Evolutionary conservation across 2,113 vertebrate genomes (phyloP).

Genomic region (Pholis gunnellus): DNA sequence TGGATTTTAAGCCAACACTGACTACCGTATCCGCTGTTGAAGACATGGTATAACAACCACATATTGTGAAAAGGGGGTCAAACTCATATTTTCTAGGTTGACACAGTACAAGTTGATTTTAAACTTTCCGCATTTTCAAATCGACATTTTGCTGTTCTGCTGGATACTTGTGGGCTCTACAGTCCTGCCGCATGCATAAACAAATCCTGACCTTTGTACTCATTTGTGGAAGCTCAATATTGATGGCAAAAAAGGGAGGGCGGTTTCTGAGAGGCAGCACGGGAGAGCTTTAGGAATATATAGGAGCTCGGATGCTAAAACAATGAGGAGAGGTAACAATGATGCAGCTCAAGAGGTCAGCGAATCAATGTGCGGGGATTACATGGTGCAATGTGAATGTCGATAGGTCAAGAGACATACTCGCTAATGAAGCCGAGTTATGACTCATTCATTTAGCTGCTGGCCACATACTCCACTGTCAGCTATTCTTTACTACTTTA

Average conservation of each 20-base stretch:
- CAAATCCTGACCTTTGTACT: constrained; percentile 65
- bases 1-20: background rate
- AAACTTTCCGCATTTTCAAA: constrained; percentile 44
- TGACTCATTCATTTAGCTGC: constrained; percentile 65
- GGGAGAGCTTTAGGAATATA: constrained; percentile 42
- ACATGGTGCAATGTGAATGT: constrained; percentile 68
- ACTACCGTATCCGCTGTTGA: background rate
- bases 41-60: background rate
- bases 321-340: constrained; percentile 56
- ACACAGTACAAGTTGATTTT: constrained; percentile 10
- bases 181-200: constrained; percentile 52
- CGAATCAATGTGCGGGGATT: constrained; percentile 73
- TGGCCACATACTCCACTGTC: constrained; percentile 19
- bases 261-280: constrained; percentile 1
- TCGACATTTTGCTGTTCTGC: constrained; percentile 31
- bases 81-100: constrained; percentile 17
- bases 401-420: constrained; percentile 73
- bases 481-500: background rate
- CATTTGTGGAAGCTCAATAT: constrained; percentile 58
- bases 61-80: constrained; percentile 2
- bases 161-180: constrained; percentile 32
- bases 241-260: constrained; percentile 27
- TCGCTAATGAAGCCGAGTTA: constrained; percentile 78
- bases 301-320: constrained; percentile 37
- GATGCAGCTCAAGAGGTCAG: constrained; percentile 57